phyloP scores from a whole-genome alignment of 1,140 invertebrate species.

The Philotrypesis tridentata region DNA sequence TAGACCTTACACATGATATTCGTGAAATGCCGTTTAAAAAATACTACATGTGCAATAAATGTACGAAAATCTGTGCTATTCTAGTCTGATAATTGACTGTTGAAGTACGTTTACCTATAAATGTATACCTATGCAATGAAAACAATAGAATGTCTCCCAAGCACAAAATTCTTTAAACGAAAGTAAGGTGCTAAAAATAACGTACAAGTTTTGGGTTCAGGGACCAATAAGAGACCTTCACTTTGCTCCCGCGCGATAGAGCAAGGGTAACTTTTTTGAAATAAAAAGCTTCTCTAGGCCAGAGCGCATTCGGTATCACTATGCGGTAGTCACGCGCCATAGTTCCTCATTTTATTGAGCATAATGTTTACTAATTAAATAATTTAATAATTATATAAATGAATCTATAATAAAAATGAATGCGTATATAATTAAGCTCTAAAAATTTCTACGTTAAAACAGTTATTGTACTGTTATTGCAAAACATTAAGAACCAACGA shows the following conservation, averaged over 20 bases:
- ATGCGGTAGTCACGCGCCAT: not conserved
- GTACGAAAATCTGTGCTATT: too few species aligned
- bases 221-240: constrained; percentile 58
- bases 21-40: not conserved
- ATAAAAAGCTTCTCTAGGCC: not conserved
- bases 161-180: constrained; percentile 42
- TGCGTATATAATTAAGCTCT: not conserved
- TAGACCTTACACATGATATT: not conserved
- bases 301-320: not conserved
- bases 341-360: constrained; percentile 40
- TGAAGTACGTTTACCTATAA: constrained; percentile 40
- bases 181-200: constrained; percentile 54
- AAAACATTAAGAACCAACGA: constrained; percentile 26
- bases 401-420: not conserved
- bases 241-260: not conserved
- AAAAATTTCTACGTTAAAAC: constrained; percentile 2
- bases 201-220: constrained; percentile 63
- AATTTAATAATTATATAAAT: not conserved
- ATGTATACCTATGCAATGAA: too few species aligned
- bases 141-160: constrained; percentile 23
- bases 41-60: not conserved
- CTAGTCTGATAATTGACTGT: not conserved
- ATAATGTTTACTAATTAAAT: constrained; percentile 10
- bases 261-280: not conserved
- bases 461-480: constrained; percentile 12